Evolutionary conservation across 2,888 invertebrate species (phyloP).

Genomic region (Endotricha flammealis): DNA sequence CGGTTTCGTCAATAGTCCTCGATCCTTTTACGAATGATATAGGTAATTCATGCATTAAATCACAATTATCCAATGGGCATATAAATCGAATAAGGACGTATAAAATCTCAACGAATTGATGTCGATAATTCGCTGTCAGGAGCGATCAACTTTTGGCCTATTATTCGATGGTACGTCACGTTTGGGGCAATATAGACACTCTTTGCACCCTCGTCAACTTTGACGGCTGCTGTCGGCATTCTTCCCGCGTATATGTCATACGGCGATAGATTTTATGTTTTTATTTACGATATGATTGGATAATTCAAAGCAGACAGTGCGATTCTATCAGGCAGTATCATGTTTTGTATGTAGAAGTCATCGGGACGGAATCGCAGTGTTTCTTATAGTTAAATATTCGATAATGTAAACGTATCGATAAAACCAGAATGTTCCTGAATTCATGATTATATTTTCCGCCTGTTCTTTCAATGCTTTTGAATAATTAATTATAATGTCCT

Average conservation of each 20-base stretch:
- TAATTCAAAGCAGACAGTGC: neutral
- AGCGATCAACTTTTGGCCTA: constrained; percentile 28
- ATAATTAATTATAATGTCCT: too few species aligned
- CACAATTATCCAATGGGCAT: neutral
- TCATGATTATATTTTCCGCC: too few species aligned
- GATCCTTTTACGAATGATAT: too few species aligned
- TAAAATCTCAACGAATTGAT: constrained; percentile 8
- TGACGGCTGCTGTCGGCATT: constrained; percentile 34
- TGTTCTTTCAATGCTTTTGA: too few species aligned
- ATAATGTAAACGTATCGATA: too few species aligned
- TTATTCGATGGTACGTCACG: constrained; percentile 32
- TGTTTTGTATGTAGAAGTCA: too few species aligned
- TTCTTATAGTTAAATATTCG: too few species aligned
- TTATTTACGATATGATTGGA: constrained; percentile 6
- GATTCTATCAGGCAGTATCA: too few species aligned
- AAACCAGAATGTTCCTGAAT: too few species aligned
- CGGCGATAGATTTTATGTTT: constrained; percentile 10
- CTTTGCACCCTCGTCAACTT: constrained; percentile 45
- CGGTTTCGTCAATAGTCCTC: too few species aligned
- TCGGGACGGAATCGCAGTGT: too few species aligned
- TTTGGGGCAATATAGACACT: constrained; percentile 30
- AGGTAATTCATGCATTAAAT: neutral
- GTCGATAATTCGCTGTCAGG: constrained; percentile 12
- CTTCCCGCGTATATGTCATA: constrained; percentile 27
- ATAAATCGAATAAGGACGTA: constrained; percentile 7